A percentile compares a stretch with the other conserved stretches of the same genome.
These are phyloP conservation scores for Pinctada fucata DNA, from an alignment of 2,888 invertebrate species.

Conservation along the genomic window DNA sequence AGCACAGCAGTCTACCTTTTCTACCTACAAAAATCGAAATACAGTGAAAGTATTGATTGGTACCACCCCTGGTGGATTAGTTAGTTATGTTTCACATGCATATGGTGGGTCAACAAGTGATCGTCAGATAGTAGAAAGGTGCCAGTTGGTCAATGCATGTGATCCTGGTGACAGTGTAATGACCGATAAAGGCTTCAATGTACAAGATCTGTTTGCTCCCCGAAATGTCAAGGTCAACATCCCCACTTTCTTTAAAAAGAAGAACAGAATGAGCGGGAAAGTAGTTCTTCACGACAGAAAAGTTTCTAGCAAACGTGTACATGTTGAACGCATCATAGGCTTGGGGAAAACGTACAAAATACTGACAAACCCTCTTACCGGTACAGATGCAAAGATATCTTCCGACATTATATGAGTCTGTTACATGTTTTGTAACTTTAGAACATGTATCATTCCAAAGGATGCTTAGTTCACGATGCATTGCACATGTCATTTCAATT, in stretches of 20 bases:
- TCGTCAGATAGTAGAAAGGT: slow-evolving; percentile 44
- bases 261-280: slow-evolving; percentile 46
- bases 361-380: slow-evolving; percentile 37
- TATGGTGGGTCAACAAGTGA: slow-evolving; percentile 61
- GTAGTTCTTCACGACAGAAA: slow-evolving; percentile 46
- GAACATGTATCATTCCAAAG: slow-evolving; percentile 21
- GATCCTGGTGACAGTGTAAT: slow-evolving; percentile 49
- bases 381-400: slow-evolving; percentile 40
- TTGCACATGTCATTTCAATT: too few relatives aligned
- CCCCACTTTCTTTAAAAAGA: slow-evolving; percentile 51
- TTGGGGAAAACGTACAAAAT: slow-evolving; percentile 47
- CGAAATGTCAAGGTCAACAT: slow-evolving; percentile 46
- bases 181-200: slow-evolving; percentile 7
- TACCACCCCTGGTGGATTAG: slow-evolving; percentile 52
- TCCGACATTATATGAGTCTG: slow-evolving; percentile 25
- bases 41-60: slow-evolving; percentile 54
- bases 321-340: slow-evolving; percentile 52
- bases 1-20: slow-evolving; percentile 54
- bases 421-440: slow-evolving; percentile 38
- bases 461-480: slow-evolving; percentile 12
- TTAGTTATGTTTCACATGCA: slow-evolving; percentile 47
- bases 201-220: slow-evolving; percentile 51
- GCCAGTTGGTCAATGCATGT: slow-evolving; percentile 35
- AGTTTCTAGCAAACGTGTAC: slow-evolving; percentile 51
- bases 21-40: slow-evolving; percentile 58